A percentile compares a stretch with the other conserved stretches of the same genome.
phyloP scores from a whole-genome alignment of 2,797 vertebrate species.

The Sarcophilus harrisii region DNA sequence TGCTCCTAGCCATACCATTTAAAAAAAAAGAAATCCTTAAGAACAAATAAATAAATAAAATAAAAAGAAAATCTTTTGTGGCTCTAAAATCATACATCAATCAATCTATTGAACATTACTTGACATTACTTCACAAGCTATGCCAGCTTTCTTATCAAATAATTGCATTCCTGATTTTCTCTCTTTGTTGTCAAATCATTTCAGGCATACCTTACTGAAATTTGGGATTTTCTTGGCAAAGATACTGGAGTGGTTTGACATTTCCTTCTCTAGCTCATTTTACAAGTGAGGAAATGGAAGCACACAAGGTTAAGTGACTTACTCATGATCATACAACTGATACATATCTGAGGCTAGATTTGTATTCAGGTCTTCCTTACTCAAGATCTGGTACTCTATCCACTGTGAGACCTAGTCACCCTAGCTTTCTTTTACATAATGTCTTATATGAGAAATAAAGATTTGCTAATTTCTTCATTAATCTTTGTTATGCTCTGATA shows the following conservation, averaged over 20 bases:
- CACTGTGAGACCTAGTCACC: background rate
- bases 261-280: background rate
- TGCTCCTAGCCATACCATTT: background rate
- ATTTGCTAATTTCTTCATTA: background rate
- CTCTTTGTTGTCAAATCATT: background rate
- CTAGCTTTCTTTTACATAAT: background rate
- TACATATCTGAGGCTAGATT: background rate
- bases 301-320: background rate
- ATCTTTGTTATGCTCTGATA: background rate
- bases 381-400: background rate
- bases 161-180: background rate
- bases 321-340: background rate
- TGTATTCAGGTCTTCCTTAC: background rate
- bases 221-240: background rate
- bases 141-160: background rate
- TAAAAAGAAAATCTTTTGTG: background rate
- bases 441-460: background rate
- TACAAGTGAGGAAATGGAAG: background rate
- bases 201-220: background rate
- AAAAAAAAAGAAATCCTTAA: background rate
- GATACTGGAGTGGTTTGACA: background rate
- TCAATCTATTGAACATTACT: background rate
- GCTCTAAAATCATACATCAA: background rate
- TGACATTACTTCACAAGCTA: background rate
- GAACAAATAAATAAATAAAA: background rate